Percentiles rank a stretch among this genome's conserved stretches.
phyloP scores from a whole-genome alignment of 2,797 vertebrate species.

The Anguilla obscura region DNA sequence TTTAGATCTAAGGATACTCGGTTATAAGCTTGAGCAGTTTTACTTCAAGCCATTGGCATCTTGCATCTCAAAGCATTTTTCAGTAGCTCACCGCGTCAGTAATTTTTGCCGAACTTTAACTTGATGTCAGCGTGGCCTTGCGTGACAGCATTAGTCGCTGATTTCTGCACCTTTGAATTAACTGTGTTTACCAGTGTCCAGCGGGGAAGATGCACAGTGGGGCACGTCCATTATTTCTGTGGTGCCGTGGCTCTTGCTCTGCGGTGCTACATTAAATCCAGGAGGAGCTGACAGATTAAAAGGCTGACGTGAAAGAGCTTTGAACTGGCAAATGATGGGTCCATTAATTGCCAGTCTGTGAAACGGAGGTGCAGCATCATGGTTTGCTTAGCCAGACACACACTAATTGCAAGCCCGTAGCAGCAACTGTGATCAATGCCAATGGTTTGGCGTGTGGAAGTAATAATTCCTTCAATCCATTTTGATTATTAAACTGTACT shows the following conservation, averaged over 20 bases:
- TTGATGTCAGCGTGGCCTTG: not conserved
- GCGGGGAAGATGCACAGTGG: not conserved
- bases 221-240: not conserved
- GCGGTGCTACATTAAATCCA: not conserved
- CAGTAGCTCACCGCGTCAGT: not conserved
- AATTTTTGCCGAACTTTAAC: not conserved
- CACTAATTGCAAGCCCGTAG: not conserved
- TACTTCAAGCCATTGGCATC: not conserved
- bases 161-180: not conserved
- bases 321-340: not conserved
- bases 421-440: not conserved
- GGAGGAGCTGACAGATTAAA: not conserved
- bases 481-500: not conserved
- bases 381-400: not conserved
- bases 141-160: not conserved
- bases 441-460: not conserved
- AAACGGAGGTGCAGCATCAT: not conserved
- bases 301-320: not conserved
- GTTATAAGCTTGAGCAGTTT: not conserved
- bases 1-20: not conserved
- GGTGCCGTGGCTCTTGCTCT: not conserved
- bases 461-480: not conserved
- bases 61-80: not conserved
- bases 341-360: not conserved
- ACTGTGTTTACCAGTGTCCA: not conserved